These are phyloP conservation scores for Ciconia boyciana DNA, from an alignment of 2,113 vertebrate species.

Conservation along the genomic window DNA sequence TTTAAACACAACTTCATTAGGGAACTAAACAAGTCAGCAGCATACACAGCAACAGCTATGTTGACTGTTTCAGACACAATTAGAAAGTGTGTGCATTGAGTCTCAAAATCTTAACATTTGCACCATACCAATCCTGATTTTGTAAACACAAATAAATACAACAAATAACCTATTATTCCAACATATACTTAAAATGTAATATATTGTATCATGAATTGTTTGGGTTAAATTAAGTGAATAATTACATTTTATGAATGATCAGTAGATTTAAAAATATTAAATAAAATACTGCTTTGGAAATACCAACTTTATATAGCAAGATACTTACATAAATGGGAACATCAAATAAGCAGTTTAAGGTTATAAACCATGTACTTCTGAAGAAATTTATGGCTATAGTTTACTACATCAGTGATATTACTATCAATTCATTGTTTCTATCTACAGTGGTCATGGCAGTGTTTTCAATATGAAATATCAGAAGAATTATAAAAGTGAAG, in stretches of 20 bases:
- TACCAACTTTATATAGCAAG: not conserved
- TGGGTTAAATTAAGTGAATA: not conserved
- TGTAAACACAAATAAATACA: not conserved
- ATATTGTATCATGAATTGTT: not conserved
- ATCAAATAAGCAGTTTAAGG: not conserved
- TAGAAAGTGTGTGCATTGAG: not conserved
- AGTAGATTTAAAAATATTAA: not conserved
- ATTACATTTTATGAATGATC: not conserved
- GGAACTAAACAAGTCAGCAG: not conserved
- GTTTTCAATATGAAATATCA: not conserved
- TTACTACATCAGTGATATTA: not conserved
- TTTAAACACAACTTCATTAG: not conserved
- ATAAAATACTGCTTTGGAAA: too few species aligned
- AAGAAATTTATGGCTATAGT: not conserved
- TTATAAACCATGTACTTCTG: not conserved
- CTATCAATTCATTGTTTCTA: not conserved
- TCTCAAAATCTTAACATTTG: not conserved
- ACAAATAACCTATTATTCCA: not conserved
- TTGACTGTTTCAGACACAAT: not conserved
- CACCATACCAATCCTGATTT: not conserved
- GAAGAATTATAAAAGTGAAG: not conserved
- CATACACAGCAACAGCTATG: not conserved
- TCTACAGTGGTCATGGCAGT: not conserved
- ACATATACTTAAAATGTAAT: not conserved
- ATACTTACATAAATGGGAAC: not conserved